Conservation (phyloP, 2,113 vertebrate species). For the Rhea americana region DNA sequence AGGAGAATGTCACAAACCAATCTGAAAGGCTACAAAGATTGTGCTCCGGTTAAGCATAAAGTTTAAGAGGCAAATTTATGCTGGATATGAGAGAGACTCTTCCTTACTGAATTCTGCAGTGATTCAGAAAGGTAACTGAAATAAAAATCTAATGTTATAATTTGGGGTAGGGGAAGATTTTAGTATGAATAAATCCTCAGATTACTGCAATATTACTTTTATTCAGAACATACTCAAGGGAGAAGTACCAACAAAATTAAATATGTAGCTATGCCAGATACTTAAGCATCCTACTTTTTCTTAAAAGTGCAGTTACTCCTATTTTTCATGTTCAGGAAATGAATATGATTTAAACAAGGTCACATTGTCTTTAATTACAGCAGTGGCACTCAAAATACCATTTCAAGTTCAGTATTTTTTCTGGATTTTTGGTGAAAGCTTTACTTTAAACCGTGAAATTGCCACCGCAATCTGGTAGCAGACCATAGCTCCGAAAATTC, state of each 20-base stretch:
- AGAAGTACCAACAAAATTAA: slow-evolving; percentile 25
- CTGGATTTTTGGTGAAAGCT: slow-evolving; percentile 7
- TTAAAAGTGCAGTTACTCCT: slow-evolving; percentile 1
- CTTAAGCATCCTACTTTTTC: slow-evolving; percentile 50
- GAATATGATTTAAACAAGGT: slow-evolving; percentile 32
- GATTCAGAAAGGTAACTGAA: slow-evolving; percentile 12
- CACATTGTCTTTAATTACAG: slow-evolving; percentile 34
- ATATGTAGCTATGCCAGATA: slow-evolving; percentile 52
- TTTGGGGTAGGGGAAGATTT: neutral
- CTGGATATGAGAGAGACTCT: neutral
- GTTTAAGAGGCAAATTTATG: neutral
- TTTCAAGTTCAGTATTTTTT: slow-evolving; percentile 19
- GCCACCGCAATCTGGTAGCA: too few relatives aligned
- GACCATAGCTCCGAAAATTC: neutral
- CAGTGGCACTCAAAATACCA: neutral
- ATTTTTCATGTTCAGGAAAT: slow-evolving; percentile 52
- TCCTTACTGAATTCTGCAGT: neutral
- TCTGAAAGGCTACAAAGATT: neutral
- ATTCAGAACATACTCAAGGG: slow-evolving; percentile 20
- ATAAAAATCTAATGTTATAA: slow-evolving; percentile 8
- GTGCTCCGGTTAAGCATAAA: neutral
- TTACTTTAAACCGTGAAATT: too few relatives aligned
- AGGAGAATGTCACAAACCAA: neutral
- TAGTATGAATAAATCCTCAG: slow-evolving; percentile 10
- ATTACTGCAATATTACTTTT: slow-evolving; percentile 37